phyloP scores from a whole-genome alignment of 2,888 invertebrate species.

The Platynereis dumerilii region DNA sequence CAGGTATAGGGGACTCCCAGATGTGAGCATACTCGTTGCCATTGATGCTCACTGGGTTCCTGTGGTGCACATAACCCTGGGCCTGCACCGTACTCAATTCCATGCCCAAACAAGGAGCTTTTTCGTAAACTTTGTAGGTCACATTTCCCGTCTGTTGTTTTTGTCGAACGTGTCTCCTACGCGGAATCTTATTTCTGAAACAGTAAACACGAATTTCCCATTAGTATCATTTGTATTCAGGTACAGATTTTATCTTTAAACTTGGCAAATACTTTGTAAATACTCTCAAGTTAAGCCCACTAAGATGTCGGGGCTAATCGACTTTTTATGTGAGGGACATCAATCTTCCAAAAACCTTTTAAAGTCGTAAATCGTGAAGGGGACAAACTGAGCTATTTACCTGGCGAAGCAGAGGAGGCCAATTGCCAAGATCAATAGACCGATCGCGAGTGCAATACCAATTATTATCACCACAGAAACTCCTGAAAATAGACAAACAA shows the following conservation, averaged over 20 bases:
- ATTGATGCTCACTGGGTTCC: slow-evolving; percentile 3
- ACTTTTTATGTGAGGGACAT: no score
- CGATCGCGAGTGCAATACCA: slow-evolving; percentile 19
- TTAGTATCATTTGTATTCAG: no score
- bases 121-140: slow-evolving; percentile 6
- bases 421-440: slow-evolving; percentile 19
- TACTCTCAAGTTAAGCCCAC: no score
- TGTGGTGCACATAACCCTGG: slow-evolving; percentile 3
- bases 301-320: no score
- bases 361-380: no score
- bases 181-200: neutral
- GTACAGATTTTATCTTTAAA: no score
- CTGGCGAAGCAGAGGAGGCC: slow-evolving; percentile 24
- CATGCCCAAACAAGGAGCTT: slow-evolving; percentile 2
- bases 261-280: no score
- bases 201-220: neutral
- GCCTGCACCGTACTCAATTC: neutral
- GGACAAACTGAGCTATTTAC: slow-evolving; percentile 8
- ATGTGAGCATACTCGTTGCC: slow-evolving; percentile 25
- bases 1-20: slow-evolving; percentile 21
- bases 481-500: slow-evolving; percentile 16
- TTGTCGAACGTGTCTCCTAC: neutral
- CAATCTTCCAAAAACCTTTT: no score
- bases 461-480: slow-evolving; percentile 22
- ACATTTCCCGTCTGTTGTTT: neutral